Conservation (phyloP, 2,888 invertebrate genomes). For the Sceliomorpha sp. region DNA sequence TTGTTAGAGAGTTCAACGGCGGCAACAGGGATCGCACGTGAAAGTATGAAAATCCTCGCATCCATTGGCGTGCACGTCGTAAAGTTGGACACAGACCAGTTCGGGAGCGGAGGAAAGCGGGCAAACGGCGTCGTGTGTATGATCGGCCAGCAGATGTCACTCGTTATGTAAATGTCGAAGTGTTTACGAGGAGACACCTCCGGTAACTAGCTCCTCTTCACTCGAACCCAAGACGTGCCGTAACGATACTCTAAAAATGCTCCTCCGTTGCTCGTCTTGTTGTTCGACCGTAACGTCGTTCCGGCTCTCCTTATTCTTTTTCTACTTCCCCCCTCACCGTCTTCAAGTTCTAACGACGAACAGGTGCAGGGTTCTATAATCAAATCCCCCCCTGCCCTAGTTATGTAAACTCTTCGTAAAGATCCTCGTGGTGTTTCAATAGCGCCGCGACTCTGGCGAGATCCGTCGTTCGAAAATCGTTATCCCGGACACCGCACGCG, state of each 20-base stretch:
- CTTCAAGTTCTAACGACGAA: too few species aligned
- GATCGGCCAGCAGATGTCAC: constrained; percentile 77
- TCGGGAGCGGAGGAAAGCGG: constrained; percentile 16
- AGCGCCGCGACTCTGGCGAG: too few species aligned
- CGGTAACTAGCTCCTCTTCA: constrained; percentile 20
- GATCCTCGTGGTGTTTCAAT: too few species aligned
- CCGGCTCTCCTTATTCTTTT: neutral
- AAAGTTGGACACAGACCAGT: constrained; percentile 3
- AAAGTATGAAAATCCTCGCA: constrained; percentile 35
- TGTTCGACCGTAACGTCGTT: constrained; percentile 1
- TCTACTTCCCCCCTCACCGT: too few species aligned
- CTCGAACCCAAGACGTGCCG: constrained; percentile 8
- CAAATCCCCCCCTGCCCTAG: neutral
- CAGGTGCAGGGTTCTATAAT: constrained; percentile 11
- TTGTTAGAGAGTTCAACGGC: constrained; percentile 11
- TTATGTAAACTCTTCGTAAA: neutral
- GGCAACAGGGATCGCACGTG: constrained; percentile 8
- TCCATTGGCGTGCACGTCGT: constrained; percentile 1
- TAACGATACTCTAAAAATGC: constrained; percentile 12
- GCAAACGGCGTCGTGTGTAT: constrained; percentile 57
- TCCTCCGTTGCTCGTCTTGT: constrained; percentile 6
- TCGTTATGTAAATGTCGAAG: constrained; percentile 77
- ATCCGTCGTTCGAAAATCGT: too few species aligned
- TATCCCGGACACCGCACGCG: too few species aligned
- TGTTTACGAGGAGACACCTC: constrained; percentile 76